These are phyloP conservation scores for Haliaeetus leucogaster DNA, from an alignment of 2,113 vertebrate species.

Conservation along the genomic window DNA sequence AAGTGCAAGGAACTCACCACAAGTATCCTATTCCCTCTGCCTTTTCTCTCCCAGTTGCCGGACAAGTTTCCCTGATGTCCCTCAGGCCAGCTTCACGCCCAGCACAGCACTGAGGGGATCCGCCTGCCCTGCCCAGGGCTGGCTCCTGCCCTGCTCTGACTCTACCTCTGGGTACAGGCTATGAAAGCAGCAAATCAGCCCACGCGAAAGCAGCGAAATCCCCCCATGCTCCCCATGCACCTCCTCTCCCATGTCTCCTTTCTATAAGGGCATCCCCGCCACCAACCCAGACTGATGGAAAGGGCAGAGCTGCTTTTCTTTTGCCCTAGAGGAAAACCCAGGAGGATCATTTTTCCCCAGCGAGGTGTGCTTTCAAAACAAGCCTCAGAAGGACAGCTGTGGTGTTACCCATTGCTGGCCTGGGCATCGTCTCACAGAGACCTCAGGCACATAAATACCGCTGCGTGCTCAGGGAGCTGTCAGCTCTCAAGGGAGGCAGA, in stretches of 20 bases:
- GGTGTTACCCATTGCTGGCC: neutral
- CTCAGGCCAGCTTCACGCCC: neutral
- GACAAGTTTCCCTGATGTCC: neutral
- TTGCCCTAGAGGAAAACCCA: neutral
- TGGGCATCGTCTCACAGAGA: neutral
- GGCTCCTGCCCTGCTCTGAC: neutral
- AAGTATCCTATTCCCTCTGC: neutral
- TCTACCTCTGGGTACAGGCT: accelerated
- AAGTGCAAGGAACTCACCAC: neutral
- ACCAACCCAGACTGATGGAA: neutral
- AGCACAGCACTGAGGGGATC: neutral
- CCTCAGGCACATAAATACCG: neutral
- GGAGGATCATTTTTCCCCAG: neutral
- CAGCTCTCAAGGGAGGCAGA: neutral
- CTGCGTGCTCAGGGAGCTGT: accelerated
- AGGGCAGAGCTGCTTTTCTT: neutral
- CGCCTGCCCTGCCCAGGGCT: neutral
- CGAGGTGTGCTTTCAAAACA: neutral
- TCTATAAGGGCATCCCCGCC: neutral
- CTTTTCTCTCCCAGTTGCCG: neutral
- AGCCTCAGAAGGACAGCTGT: neutral
- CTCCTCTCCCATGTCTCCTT: neutral
- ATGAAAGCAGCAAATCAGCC: neutral
- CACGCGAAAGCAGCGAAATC: neutral
- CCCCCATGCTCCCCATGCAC: neutral